Conservation (phyloP, 2,113 vertebrate genomes). For the Entomyzon cyanotis region DNA sequence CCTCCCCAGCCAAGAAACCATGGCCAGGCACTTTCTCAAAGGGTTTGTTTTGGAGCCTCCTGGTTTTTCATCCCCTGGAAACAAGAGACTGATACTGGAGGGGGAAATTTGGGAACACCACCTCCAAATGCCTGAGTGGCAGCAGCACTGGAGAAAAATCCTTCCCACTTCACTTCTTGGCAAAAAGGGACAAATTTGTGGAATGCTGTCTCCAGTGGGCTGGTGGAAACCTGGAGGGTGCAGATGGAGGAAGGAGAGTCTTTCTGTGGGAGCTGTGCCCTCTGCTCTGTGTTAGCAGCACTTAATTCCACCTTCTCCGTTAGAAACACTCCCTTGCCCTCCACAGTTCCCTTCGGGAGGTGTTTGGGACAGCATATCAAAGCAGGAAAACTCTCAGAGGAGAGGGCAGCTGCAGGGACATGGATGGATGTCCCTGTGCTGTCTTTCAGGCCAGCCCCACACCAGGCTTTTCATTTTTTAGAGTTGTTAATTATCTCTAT, state of each 20-base stretch:
- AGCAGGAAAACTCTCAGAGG: slow-evolving; percentile 14
- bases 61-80: too few relatives aligned
- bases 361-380: slow-evolving; percentile 10
- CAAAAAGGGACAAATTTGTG: neutral
- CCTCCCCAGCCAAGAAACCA: neutral
- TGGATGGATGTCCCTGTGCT: neutral
- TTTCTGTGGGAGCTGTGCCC: neutral
- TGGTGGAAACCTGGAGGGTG: neutral
- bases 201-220: neutral
- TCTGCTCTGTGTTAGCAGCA: slow-evolving; percentile 8
- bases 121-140: neutral
- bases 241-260: neutral
- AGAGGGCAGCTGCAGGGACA: neutral
- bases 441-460: neutral
- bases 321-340: neutral
- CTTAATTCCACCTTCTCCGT: slow-evolving; percentile 39
- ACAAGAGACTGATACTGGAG: neutral
- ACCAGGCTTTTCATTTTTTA: neutral
- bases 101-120: neutral
- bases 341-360: neutral
- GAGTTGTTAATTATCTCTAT: neutral
- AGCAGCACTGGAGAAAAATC: neutral
- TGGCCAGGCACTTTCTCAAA: neutral
- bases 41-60: neutral
- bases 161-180: neutral